Evolutionary conservation across 2,888 invertebrate species (phyloP).

Genomic region (Leptothorax acervorum): DNA sequence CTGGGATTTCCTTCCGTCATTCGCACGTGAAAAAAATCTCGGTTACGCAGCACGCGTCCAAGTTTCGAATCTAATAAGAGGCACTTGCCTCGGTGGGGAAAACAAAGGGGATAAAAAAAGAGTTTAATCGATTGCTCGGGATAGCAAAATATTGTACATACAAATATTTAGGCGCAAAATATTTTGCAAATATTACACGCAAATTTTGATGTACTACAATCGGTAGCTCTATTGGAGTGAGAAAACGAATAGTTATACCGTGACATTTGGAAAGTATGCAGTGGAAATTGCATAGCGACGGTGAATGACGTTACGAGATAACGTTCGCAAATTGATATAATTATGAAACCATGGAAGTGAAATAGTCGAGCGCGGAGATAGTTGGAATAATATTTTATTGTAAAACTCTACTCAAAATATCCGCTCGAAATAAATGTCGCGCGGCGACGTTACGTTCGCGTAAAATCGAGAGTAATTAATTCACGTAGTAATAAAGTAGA

Average conservation of each 20-base stretch:
- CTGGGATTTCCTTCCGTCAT: neutral
- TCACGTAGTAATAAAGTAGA: slow-evolving; percentile 24
- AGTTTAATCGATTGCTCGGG: neutral
- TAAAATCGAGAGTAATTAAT: slow-evolving; percentile 41
- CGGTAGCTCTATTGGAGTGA: neutral
- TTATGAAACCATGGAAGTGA: slow-evolving; percentile 15
- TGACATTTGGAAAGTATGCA: neutral
- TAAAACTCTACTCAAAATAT: slow-evolving; percentile 34
- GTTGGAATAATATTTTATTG: slow-evolving; percentile 41
- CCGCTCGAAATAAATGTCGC: slow-evolving; percentile 13
- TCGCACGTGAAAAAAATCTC: slow-evolving; percentile 10
- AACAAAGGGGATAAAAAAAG: neutral
- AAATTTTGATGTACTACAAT: neutral
- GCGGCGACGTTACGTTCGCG: neutral
- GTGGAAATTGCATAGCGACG: slow-evolving; percentile 19
- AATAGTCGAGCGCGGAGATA: slow-evolving; percentile 12
- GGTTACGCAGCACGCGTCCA: neutral
- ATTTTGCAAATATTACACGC: too few species aligned
- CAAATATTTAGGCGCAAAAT: neutral
- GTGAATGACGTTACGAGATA: slow-evolving; percentile 17
- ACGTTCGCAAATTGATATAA: slow-evolving; percentile 32
- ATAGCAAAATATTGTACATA: neutral
- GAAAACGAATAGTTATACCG: neutral
- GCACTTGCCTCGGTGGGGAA: neutral
- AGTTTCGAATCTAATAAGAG: neutral